Conservation (phyloP, 2,797 vertebrate species). For the Acanthurus tractus region DNA sequence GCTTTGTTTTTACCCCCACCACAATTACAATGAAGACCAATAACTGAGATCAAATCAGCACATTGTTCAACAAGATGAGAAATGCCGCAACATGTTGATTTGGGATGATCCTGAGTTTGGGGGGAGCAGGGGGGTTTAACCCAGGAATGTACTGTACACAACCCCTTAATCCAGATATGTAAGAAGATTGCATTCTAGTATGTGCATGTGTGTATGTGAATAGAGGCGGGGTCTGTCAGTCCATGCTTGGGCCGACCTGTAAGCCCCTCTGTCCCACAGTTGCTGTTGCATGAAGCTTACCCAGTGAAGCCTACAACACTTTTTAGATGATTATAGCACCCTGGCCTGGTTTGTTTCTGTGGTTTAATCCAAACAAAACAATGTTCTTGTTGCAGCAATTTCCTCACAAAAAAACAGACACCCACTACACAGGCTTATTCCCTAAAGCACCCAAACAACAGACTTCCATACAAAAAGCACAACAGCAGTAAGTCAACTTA, state of each 20-base stretch:
- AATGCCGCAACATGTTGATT: slow-evolving; percentile 36
- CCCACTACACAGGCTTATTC: slow-evolving; percentile 11
- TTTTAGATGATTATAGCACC: slow-evolving; percentile 63
- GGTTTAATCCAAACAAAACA: slow-evolving; percentile 55
- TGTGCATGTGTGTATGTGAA: slow-evolving; percentile 35
- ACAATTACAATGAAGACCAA: slow-evolving; percentile 3
- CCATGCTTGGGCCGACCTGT: slow-evolving; percentile 60
- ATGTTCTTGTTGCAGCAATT: neutral
- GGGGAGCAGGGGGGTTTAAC: slow-evolving; percentile 46
- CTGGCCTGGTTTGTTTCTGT: slow-evolving; percentile 11
- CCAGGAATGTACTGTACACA: slow-evolving; percentile 66
- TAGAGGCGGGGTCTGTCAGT: slow-evolving; percentile 38
- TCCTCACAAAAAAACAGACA: neutral
- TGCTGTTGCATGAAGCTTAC: slow-evolving; percentile 53
- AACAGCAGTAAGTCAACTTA: slow-evolving; percentile 28
- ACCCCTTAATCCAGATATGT: slow-evolving; percentile 78
- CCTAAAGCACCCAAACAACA: slow-evolving; percentile 16
- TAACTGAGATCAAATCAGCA: slow-evolving; percentile 9
- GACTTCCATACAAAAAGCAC: slow-evolving; percentile 18
- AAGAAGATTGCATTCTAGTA: slow-evolving; percentile 80
- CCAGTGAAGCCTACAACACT: slow-evolving; percentile 56
- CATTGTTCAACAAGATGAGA: slow-evolving; percentile 41
- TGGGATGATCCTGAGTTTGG: slow-evolving; percentile 44
- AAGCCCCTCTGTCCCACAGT: slow-evolving; percentile 57
- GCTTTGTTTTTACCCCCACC: neutral